Base-by-base conservation (phyloP, 92 coral and sea anemone genomes). In the Epizoanthus ramosus region DNA sequence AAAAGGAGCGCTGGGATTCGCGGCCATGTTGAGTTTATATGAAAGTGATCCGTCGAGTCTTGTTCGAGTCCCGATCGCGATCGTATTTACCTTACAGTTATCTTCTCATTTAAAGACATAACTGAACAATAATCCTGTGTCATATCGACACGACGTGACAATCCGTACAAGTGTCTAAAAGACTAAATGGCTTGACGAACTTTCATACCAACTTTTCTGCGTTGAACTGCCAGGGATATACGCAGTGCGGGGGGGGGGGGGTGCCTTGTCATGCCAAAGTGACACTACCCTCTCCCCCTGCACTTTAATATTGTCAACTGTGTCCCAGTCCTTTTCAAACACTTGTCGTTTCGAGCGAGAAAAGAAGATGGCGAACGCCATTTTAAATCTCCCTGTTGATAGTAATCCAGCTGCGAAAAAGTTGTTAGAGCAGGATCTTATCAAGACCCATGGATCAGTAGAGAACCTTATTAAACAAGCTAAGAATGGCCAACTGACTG, bases 401-500 rank as follows among this genome's bases (percentile, higher is more conserved):
- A 24, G 63, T 16, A 16, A 73, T 3, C 65, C 79, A 12, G 65
- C 54, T 7, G 63, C 65, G 23, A 6, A 6, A 1, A 53, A 15
- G 12, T 0, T 54, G 7, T 31, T 71, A 24, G 24, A n/a, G 52
- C 10, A 85, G 69, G 6, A 63, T 17, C 37, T 80, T 54, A 45
- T 74, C n/a, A 73, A 75, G 1, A 43, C 15, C 7, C 85, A 92
- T 73, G 89, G 87, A 10, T 84, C 92, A 58, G 35, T 87, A 17
- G 90, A 74, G 35, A 37, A 37, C 12, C 76, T 92, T 9, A 74
- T 81, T 43, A 39, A 61, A 23, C 21, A 68, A 58, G 97, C 97
- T 43, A 82, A 71, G 25, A 24, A 67, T 54, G 90, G 90, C n/a
- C 47, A 87, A 21, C 57, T 71, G 84, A 15, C 22, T 6, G 94